Percentiles rank a stretch among this genome's conserved stretches.
phyloP scores from a whole-genome alignment of 2,797 vertebrate species.

The Threskiornis aethiopicus region DNA sequence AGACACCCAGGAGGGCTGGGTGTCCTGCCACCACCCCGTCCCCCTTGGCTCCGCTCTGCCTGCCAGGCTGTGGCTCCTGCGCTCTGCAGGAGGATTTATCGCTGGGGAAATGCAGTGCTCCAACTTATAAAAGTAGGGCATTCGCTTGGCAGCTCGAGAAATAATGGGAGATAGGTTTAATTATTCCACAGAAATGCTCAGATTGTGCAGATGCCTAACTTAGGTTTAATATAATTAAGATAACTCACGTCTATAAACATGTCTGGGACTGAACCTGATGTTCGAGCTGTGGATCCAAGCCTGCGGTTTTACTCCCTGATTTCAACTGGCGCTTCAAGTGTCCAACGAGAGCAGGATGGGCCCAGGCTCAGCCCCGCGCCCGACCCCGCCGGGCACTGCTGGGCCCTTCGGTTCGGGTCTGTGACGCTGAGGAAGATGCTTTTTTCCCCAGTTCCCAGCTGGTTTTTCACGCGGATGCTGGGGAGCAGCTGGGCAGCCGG shows the following conservation, averaged over 20 bases:
- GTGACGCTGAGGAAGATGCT: not conserved
- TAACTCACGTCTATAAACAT: conserved; percentile 31
- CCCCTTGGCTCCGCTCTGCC: not conserved
- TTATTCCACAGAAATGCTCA: conserved; percentile 42
- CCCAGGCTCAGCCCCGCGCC: rapidly evolving
- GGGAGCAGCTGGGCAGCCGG: rapidly evolving
- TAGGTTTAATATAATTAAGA: conserved; percentile 51
- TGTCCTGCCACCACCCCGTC: not conserved
- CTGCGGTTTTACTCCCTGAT: not conserved
- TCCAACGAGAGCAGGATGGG: not conserved
- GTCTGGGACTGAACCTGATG: not conserved
- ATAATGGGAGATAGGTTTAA: conserved; percentile 46
- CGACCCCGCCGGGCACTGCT: not conserved
- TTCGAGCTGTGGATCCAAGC: not conserved
- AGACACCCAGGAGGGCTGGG: not conserved
- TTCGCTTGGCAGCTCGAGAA: not conserved
- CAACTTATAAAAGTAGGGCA: conserved; percentile 16
- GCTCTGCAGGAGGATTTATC: not conserved
- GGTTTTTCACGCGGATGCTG: not conserved
- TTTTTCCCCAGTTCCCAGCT: not conserved
- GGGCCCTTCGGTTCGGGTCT: not conserved
- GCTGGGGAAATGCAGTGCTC: not conserved
- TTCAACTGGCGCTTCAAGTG: not conserved
- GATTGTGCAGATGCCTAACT: conserved; percentile 32
- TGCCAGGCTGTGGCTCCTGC: not conserved